Evolutionary conservation across 2,113 vertebrate genomes (phyloP).

Genomic region (Daphoenositta chrysoptera): DNA sequence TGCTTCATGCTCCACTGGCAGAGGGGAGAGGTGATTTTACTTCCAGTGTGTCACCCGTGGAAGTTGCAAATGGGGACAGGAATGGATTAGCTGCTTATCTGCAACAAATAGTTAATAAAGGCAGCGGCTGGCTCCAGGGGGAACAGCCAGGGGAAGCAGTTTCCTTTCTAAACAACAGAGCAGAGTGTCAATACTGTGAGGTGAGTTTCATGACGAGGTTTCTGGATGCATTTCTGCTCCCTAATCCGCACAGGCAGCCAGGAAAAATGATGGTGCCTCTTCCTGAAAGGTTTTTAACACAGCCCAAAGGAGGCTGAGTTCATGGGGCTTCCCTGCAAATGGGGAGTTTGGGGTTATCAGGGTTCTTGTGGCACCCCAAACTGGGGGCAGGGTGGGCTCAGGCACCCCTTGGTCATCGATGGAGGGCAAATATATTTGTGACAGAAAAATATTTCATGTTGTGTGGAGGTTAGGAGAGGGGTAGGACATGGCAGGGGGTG

Average conservation of each 20-base stretch:
- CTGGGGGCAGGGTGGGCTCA: neutral
- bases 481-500: rapidly evolving
- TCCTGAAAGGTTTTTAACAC: neutral
- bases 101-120: neutral
- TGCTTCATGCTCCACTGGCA: neutral
- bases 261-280: neutral
- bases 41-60: neutral
- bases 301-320: neutral
- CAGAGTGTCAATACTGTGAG: neutral
- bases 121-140: neutral
- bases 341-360: neutral
- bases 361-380: neutral
- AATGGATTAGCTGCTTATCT: neutral
- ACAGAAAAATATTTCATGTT: neutral
- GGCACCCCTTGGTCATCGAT: neutral
- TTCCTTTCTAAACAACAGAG: neutral
- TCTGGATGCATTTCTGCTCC: neutral
- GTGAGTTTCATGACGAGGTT: neutral
- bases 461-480: neutral
- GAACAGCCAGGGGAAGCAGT: neutral
- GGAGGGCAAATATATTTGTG: neutral
- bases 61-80: neutral
- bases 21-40: conserved; percentile 2
- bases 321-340: neutral
- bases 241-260: neutral